Evolutionary conservation across 2,113 vertebrate species (phyloP), one percentile per base, ranked within the genome.

Genomic region (Lophura nycthemera): DNA sequence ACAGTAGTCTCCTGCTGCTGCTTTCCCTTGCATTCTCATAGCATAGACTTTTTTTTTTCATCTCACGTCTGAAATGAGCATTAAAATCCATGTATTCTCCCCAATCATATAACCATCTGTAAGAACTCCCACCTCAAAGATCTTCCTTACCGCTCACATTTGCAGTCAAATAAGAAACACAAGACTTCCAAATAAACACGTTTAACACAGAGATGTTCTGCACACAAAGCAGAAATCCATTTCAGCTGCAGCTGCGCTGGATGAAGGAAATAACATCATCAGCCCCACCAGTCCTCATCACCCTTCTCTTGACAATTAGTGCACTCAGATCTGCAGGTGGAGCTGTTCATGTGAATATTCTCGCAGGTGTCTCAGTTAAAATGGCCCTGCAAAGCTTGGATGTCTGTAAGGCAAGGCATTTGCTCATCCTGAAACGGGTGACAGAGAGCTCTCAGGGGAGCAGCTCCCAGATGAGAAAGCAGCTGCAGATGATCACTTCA

Each of bases 321-420:
- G 75, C 1, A 2, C 50, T 70, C 43, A 30, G 59, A 91, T 30
- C 27, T 71, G 61, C 69, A 30, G 6, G 21, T 30, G 16, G 56
- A 86, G 32, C 4, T 75, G 47, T 11, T 92, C 73, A 21, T 81
- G 86, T 8, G 6, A 67, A 65, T 27, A 19, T 6, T 94, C 12
- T 63, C 47, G 36, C 92, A 94, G 86, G 83, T 90, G 76, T 38
- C 81, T 71, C 34, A 27, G 70, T 48, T 80, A n/a, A 75, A 79
- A 5, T 6, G 24, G 16, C 10, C 70, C 57, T 72, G 70, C 40
- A 61, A 75, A 72, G 43, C 57, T 78, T 64, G 25, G 91, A 42
- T 1, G 2, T 19, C 64, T 78, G 61, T 17, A 91, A 82, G 73
- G 83, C 50, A 47, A 83, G 42, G 13, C 66, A 60, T 80, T 85